Evolutionary conservation across 2,888 invertebrate species (phyloP).

Genomic region (Eulithis testata): DNA sequence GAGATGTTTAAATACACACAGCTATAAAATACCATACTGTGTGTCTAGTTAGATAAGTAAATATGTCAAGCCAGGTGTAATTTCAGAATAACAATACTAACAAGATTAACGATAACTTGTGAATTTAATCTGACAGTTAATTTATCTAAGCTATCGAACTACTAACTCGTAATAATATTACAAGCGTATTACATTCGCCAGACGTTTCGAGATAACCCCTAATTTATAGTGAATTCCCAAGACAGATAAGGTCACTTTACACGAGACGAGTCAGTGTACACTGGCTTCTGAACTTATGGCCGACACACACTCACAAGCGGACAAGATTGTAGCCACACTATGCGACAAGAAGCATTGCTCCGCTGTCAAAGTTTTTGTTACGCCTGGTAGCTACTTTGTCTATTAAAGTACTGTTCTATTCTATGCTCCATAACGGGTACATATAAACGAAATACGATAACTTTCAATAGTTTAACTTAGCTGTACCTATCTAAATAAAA

Average conservation of each 20-base stretch:
- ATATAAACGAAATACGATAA: too few relatives aligned
- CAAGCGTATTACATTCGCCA: slow-evolving; percentile 24
- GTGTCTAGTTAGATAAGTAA: background rate
- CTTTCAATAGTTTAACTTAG: too few relatives aligned
- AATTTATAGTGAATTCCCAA: slow-evolving; percentile 30
- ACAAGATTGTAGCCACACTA: too few relatives aligned
- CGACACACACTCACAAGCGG: too few relatives aligned
- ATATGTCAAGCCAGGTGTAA: background rate
- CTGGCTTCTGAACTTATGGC: too few relatives aligned
- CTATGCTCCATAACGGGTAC: too few relatives aligned
- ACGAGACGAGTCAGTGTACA: slow-evolving; percentile 1
- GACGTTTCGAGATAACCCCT: slow-evolving; percentile 27
- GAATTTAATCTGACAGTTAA: slow-evolving; percentile 29
- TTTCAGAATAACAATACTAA: background rate
- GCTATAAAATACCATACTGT: background rate
- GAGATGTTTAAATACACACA: background rate
- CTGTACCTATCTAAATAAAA: too few relatives aligned
- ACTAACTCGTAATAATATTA: slow-evolving; percentile 17
- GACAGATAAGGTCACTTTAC: slow-evolving; percentile 14
- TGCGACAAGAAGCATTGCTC: too few relatives aligned
- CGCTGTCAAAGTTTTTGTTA: too few relatives aligned
- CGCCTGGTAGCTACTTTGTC: too few relatives aligned
- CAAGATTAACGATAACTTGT: slow-evolving; percentile 9
- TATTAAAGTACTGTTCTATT: too few relatives aligned
- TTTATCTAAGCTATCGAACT: slow-evolving; percentile 24